Percentiles rank a stretch among this genome's conserved stretches.
Evolutionary conservation across 2,797 vertebrate species (phyloP).

Genomic region (Benthosema pterotum): DNA sequence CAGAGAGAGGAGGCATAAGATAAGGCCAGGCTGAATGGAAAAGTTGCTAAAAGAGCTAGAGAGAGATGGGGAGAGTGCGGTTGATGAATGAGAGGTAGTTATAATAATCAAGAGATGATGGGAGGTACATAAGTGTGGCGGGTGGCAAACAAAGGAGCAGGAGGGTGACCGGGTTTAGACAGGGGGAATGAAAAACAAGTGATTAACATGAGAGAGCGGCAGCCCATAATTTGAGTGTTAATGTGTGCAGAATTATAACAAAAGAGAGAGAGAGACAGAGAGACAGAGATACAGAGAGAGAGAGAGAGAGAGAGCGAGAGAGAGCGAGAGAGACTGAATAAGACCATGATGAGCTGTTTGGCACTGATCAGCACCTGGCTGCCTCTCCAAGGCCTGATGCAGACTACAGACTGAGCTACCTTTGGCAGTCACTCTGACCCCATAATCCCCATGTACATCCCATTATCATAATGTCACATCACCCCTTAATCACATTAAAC

Average conservation of each 20-base stretch:
- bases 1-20: constrained; percentile 2
- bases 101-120: not conserved
- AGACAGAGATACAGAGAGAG: not conserved
- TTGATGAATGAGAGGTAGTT: constrained; percentile 4
- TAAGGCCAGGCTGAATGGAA: not conserved
- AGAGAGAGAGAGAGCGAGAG: not conserved
- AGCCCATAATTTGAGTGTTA: too few species aligned
- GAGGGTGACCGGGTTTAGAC: not conserved
- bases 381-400: not conserved
- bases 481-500: too few species aligned
- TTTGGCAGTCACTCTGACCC: constrained; percentile 39
- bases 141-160: not conserved
- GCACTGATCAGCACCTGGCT: constrained; percentile 20
- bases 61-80: constrained; percentile 38
- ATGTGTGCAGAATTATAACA: too few species aligned
- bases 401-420: constrained; percentile 23
- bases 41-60: constrained; percentile 31
- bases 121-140: constrained; percentile 33
- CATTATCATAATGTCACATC: constrained; percentile 31
- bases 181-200: constrained; percentile 6
- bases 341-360: constrained; percentile 22
- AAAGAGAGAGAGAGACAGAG: constrained; percentile 4
- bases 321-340: too few species aligned
- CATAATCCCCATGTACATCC: constrained; percentile 32
- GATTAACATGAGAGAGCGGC: constrained; percentile 8